Conservation (phyloP, 1,140 invertebrate species). For the Drosophila murphyi region DNA sequence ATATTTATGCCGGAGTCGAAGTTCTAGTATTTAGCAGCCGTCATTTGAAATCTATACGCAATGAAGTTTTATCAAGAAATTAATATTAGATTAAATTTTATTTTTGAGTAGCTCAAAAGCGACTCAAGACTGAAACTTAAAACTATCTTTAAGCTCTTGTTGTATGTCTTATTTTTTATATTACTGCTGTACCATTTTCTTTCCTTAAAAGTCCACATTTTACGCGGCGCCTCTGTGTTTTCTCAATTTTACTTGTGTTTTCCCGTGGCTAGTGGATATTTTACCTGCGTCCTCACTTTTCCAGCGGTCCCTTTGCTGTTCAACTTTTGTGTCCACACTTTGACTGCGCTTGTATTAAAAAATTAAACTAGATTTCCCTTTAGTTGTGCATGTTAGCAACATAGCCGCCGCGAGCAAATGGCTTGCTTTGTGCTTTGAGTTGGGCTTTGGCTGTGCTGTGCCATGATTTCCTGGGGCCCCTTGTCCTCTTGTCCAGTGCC, state of each 20-base stretch:
- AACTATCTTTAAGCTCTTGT: too few relatives aligned
- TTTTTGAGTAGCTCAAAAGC: too few relatives aligned
- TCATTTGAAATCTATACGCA: too few relatives aligned
- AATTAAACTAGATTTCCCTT: conserved; percentile 82
- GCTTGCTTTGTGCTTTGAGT: conserved; percentile 71
- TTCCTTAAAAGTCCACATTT: background rate
- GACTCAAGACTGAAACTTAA: too few relatives aligned
- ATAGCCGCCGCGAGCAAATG: conserved; percentile 63
- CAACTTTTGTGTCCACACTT: conserved; percentile 42
- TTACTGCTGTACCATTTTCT: background rate
- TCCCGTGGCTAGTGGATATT: conserved; percentile 2
- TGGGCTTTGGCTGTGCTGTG: conserved; percentile 3
- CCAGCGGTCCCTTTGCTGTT: background rate
- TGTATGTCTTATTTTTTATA: background rate
- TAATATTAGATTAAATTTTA: too few relatives aligned
- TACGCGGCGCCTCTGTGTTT: conserved; percentile 27
- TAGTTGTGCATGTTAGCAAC: conserved; percentile 72
- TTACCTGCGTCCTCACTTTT: background rate
- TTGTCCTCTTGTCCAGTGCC: conserved; percentile 40
- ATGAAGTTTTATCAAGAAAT: too few relatives aligned
- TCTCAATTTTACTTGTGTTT: conserved; percentile 8
- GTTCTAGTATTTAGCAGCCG: too few relatives aligned
- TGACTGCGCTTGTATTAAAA: conserved; percentile 75
- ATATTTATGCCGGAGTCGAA: background rate
- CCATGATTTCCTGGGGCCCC: background rate